These are phyloP conservation scores for Macrocentrus cingulum DNA, from an alignment of 1,140 invertebrate genomes.

Conservation along the genomic window DNA sequence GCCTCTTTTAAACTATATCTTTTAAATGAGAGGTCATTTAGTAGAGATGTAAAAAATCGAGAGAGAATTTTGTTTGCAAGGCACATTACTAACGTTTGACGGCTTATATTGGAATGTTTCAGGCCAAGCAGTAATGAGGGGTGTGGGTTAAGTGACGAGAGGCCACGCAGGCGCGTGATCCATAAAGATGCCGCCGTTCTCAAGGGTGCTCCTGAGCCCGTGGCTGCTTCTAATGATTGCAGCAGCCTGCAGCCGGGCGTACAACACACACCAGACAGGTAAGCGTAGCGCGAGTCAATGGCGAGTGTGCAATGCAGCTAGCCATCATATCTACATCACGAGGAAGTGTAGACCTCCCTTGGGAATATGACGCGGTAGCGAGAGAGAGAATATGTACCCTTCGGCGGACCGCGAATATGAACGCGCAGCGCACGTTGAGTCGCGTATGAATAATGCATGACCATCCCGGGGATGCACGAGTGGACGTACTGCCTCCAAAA, in stretches of 20 bases:
- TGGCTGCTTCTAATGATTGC: constrained; percentile 56
- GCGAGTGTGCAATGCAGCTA: no score
- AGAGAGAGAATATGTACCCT: no score
- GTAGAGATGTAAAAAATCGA: no score
- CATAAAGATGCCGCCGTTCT: constrained; percentile 51
- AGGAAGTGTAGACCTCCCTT: no score
- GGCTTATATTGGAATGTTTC: no score
- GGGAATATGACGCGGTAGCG: no score
- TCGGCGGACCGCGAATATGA: not conserved
- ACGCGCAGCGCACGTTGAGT: constrained; percentile 18
- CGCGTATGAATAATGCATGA: constrained; percentile 12
- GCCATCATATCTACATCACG: no score
- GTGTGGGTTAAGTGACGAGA: constrained; percentile 46
- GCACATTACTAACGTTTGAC: no score
- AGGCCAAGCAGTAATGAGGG: constrained; percentile 51
- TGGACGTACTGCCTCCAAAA: constrained; percentile 22
- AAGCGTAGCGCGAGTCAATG: constrained; percentile 37
- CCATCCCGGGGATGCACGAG: constrained; percentile 15
- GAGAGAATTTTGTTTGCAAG: no score
- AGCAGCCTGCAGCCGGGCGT: constrained; percentile 43
- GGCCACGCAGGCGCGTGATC: constrained; percentile 42
- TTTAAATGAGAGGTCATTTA: no score
- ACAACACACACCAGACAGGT: constrained; percentile 53
- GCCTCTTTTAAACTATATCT: no score
- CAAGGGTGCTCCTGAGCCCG: constrained; percentile 46